phyloP scores from a whole-genome alignment of 2,113 vertebrate genomes.

The Anarhynchus alexandrinus region DNA sequence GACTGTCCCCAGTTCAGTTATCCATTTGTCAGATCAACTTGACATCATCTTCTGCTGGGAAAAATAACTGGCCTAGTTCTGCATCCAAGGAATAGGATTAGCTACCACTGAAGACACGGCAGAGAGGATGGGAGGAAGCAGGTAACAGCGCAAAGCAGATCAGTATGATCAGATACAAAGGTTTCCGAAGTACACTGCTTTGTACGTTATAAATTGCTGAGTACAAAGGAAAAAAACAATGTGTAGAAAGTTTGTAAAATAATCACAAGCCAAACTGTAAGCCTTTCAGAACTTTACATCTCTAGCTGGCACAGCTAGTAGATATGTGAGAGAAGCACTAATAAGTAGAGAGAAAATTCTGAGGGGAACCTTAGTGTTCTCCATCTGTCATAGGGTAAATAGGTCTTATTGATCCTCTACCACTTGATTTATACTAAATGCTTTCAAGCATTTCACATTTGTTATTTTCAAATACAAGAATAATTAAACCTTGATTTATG shows the following conservation, averaged over 20 bases:
- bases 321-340: background rate
- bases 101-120: background rate
- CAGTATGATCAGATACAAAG: background rate
- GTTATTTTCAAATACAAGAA: background rate
- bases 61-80: background rate
- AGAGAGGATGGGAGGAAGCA: background rate
- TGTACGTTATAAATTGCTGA: background rate
- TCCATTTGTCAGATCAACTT: background rate
- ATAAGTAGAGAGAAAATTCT: background rate
- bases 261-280: background rate
- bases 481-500: background rate
- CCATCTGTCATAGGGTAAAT: background rate
- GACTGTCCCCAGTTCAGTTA: background rate
- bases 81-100: background rate
- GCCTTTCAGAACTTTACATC: background rate
- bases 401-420: background rate
- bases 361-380: background rate
- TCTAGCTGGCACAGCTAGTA: background rate
- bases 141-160: background rate
- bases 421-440: background rate
- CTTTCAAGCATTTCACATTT: background rate
- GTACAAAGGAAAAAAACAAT: background rate
- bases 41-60: background rate
- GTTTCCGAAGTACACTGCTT: background rate
- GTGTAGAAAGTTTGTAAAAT: background rate